Evolutionary conservation across 2,113 vertebrate species (phyloP).

Genomic region (Etia nguti): DNA sequence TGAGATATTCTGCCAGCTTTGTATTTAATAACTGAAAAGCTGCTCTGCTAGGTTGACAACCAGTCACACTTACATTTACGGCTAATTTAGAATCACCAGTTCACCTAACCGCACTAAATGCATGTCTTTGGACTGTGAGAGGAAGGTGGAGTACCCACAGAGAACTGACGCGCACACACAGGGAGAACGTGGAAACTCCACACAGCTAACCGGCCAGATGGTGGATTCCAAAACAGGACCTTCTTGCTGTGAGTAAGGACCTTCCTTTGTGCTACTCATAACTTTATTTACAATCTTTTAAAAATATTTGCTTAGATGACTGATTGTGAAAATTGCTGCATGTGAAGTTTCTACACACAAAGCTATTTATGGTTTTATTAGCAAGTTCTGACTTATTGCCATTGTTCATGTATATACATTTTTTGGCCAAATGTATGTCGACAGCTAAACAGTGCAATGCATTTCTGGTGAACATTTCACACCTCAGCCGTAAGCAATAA

Average conservation of each 20-base stretch:
- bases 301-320: fast-evolving
- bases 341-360: background rate
- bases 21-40: background rate
- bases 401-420: too few species aligned
- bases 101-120: background rate
- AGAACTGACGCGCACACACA: too few species aligned
- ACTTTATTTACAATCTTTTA: background rate
- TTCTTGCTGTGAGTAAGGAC: background rate
- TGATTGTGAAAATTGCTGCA: background rate
- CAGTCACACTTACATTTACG: background rate
- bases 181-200: too few species aligned
- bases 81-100: fast-evolving
- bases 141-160: too few species aligned
- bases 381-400: too few species aligned
- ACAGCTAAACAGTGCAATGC: too few species aligned
- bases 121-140: background rate
- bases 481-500: background rate
- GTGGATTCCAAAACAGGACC: too few species aligned
- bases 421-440: too few species aligned
- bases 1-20: background rate
- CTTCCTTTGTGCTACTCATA: fast-evolving
- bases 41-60: background rate
- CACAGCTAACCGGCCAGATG: too few species aligned
- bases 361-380: background rate
- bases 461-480: too few species aligned